Conservation (phyloP, 1,140 invertebrate genomes). For the Hermetia illucens region DNA sequence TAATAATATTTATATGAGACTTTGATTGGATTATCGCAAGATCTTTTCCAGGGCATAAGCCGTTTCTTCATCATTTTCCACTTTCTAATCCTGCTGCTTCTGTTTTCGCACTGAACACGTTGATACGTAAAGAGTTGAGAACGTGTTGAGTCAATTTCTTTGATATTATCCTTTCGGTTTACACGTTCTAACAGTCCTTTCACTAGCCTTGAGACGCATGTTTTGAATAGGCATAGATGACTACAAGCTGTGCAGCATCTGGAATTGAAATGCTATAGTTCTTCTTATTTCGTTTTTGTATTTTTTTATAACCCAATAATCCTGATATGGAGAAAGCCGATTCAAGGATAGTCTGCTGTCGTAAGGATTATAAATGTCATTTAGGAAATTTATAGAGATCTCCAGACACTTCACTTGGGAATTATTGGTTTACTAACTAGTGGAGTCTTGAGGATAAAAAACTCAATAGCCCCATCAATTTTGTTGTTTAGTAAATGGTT, state of each 20-base stretch:
- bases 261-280: neutral
- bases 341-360: neutral
- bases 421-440: no score
- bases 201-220: neutral
- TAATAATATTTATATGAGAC: conserved; percentile 1
- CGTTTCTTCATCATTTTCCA: no score
- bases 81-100: no score
- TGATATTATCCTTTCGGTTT: neutral
- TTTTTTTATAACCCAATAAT: no score
- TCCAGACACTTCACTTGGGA: no score
- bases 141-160: conserved; percentile 1
- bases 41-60: no score
- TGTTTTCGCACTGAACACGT: no score
- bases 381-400: neutral
- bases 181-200: neutral
- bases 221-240: no score
- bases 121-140: neutral
- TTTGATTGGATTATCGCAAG: neutral
- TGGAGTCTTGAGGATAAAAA: neutral
- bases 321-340: neutral
- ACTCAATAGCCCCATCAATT: neutral
- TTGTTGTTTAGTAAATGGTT: neutral
- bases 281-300: no score
- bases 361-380: neutral
- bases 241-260: neutral